Base-by-base conservation (phyloP, 2,888 invertebrate genomes). In the Scaptomyza polygonia region DNA sequence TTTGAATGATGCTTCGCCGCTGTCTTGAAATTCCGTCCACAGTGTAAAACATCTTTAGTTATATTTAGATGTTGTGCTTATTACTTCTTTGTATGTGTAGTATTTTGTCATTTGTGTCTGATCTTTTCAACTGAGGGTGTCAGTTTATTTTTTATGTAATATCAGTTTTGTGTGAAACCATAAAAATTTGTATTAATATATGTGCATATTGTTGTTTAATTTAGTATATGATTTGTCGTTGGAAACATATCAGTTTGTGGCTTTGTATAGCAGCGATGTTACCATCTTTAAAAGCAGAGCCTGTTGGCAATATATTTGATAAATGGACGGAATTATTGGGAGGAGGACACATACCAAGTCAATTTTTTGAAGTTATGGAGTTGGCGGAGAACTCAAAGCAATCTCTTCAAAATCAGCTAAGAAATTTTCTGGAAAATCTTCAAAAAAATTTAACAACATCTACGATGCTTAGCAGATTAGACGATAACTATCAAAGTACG, bases 401-500 rank as follows among this genome's bases (percentile, higher is more conserved):
- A 36, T 54, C 55, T 6, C 54, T 91, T 8, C 89, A 89, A 54
- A 63, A 58, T 47, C 72, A 79, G 4, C 67, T 91, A 8, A 74
- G 78, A 5, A 81, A 87, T 42, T 89, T 90, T 59, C 44, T 85
- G 1, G 86, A 89, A 51, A 82, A 86, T 36, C 58, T 88, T 0
- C 88, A 90, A 14, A 68, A 62, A 67, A 90, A 90, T 72, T 70
- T 89, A 0, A 87, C 89, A 1, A 82, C 86, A 4, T 88, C 89
- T 0, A 51, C 58, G 1, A 62, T 89, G 39, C 58, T 89, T 0
- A 78, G 77, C 62, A 48, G 54, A 1, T 36, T 65, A 4, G 66
- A 63, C 11, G 63, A 64, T 32, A 70, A 42, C 9, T 30, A 45
- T n/a, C 54, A 67, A 32, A 75, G 56, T 16, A 70, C 65, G 4